These are phyloP conservation scores for Halictus rubicundus DNA, from an alignment of 1,140 invertebrate genomes.

Conservation along the genomic window DNA sequence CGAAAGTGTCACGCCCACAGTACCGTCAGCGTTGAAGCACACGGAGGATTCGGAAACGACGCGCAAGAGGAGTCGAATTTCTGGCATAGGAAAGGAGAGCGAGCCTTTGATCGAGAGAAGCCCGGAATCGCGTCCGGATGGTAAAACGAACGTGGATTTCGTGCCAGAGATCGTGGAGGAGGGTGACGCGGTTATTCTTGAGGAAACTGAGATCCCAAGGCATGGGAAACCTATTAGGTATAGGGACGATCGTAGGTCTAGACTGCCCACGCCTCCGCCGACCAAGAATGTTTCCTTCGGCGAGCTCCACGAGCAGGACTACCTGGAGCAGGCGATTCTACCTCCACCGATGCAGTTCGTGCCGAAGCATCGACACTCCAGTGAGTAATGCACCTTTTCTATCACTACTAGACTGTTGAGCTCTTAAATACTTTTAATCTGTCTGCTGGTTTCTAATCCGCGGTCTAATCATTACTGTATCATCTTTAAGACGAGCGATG, in stretches of 20 bases:
- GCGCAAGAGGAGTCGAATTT: slow-evolving; percentile 35
- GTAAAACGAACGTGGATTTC: slow-evolving; percentile 65
- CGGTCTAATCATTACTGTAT: no score
- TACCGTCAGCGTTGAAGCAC: slow-evolving; percentile 62
- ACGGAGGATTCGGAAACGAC: slow-evolving; percentile 26
- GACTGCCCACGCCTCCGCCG: slow-evolving; percentile 76
- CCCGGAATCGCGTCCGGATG: slow-evolving; percentile 55
- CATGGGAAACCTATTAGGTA: slow-evolving; percentile 58
- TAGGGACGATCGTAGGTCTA: slow-evolving; percentile 63
- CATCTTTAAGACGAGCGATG: no score
- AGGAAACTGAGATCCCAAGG: slow-evolving; percentile 68
- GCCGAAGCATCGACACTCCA: slow-evolving; percentile 74
- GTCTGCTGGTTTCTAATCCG: no score
- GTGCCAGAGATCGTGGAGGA: slow-evolving; percentile 72
- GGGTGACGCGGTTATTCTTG: slow-evolving; percentile 68
- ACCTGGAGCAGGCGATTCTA: slow-evolving; percentile 73
- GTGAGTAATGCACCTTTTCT: slow-evolving; percentile 38
- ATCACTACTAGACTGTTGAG: no score
- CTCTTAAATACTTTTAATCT: no score
- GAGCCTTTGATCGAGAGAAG: slow-evolving; percentile 68
- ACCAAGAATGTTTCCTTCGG: slow-evolving; percentile 79
- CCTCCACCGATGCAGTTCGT: slow-evolving; percentile 76
- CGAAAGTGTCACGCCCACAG: background rate
- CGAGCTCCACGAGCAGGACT: slow-evolving; percentile 73
- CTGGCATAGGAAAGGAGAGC: slow-evolving; percentile 53